phyloP scores from a whole-genome alignment of 30 jellyfish, hydroid and myxozoan species.

The Aurelia aurita region DNA sequence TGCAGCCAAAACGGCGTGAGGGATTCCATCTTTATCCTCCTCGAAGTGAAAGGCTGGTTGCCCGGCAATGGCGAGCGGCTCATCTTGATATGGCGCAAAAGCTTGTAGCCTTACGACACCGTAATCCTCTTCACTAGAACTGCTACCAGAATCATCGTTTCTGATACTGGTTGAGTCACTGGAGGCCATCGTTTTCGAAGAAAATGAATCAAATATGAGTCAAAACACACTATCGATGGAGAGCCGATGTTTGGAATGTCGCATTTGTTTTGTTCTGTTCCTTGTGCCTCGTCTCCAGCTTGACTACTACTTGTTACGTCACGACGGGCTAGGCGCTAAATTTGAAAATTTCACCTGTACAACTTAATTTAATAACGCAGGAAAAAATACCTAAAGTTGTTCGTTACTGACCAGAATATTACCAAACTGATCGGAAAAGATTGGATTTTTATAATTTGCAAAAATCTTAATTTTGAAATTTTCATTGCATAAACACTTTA shows the following conservation, averaged over 20 bases:
- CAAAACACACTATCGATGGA: not conserved
- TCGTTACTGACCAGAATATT: slow-evolving; percentile 10
- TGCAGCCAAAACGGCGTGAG: slow-evolving; percentile 59
- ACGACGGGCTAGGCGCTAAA: not conserved
- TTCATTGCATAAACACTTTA: slow-evolving; percentile 51
- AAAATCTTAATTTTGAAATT: not conserved
- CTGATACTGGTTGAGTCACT: slow-evolving; percentile 4
- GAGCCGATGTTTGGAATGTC: not conserved
- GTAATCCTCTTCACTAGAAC: slow-evolving; percentile 43
- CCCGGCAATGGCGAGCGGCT: slow-evolving; percentile 32
- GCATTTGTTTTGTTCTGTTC: too few relatives aligned
- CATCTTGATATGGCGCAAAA: slow-evolving; percentile 50
- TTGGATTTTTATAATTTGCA: slow-evolving; percentile 20
- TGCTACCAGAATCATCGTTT: slow-evolving; percentile 4
- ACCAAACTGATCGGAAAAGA: slow-evolving; percentile 9
- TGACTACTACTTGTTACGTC: slow-evolving; percentile 43
- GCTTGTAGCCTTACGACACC: slow-evolving; percentile 18
- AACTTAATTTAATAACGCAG: not conserved
- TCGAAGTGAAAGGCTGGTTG: slow-evolving; percentile 38
- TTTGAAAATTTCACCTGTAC: slow-evolving; percentile 11
- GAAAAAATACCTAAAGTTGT: slow-evolving; percentile 9
- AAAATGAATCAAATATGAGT: not conserved
- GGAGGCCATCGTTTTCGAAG: slow-evolving; percentile 32
- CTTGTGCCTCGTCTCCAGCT: slow-evolving; percentile 1
- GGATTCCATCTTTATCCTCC: slow-evolving; percentile 48